Evolutionary conservation across 2,888 invertebrate genomes (phyloP).

Genomic region (Epinotia ramella): DNA sequence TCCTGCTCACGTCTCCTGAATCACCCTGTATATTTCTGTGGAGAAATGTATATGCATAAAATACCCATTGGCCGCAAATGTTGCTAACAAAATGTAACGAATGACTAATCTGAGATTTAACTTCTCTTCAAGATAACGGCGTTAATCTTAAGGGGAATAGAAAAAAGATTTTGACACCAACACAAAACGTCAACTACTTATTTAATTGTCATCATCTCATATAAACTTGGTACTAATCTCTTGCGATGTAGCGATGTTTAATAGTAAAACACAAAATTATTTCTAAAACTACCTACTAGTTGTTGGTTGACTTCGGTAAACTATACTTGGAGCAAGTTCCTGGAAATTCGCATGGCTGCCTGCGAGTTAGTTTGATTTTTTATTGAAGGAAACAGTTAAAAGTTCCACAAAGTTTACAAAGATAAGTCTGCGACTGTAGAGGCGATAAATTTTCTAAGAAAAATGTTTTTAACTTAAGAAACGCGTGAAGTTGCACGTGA

Average conservation of each 20-base stretch:
- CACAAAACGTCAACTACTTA: no score
- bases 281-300: neutral
- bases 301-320: conserved; percentile 8
- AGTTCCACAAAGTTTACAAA: conserved; percentile 23
- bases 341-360: conserved; percentile 31
- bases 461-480: conserved; percentile 16
- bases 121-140: no score
- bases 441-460: conserved; percentile 31
- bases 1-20: no score
- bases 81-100: no score
- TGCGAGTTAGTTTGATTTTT: conserved; percentile 34
- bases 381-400: conserved; percentile 42
- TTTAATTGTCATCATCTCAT: no score
- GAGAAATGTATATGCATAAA: no score
- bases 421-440: conserved; percentile 33
- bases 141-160: no score
- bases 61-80: no score
- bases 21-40: no score
- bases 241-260: neutral
- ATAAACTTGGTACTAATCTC: neutral
- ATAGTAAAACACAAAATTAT: neutral
- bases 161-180: no score
- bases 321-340: neutral
- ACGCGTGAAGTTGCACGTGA: conserved; percentile 17
- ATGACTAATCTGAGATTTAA: no score